These are phyloP conservation scores for Heterohyrax brucei DNA, from an alignment of 2,797 vertebrate genomes.

Conservation along the genomic window DNA sequence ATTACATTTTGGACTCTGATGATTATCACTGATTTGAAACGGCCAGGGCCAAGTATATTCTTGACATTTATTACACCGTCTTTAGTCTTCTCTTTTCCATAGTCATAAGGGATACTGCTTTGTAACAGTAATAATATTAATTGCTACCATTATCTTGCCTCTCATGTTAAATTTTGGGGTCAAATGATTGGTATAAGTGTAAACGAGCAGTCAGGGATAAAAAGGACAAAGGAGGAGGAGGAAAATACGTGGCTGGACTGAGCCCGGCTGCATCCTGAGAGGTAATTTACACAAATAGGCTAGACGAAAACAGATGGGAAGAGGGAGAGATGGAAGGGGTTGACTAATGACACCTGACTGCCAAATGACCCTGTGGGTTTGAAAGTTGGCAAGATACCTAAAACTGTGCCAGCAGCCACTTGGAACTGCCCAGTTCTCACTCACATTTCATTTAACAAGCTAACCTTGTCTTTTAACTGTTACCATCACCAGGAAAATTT, in stretches of 20 bases:
- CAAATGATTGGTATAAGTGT: slow-evolving; percentile 69
- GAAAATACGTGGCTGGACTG: slow-evolving; percentile 73
- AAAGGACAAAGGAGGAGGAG: slow-evolving; percentile 85
- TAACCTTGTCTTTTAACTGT: slow-evolving; percentile 82
- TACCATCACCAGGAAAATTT: not conserved
- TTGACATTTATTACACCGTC: slow-evolving; percentile 78
- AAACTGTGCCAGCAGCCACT: slow-evolving; percentile 81
- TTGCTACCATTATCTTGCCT: slow-evolving; percentile 77
- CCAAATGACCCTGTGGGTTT: slow-evolving; percentile 88
- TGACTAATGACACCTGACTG: slow-evolving; percentile 90
- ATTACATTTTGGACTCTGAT: slow-evolving; percentile 65
- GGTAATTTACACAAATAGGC: slow-evolving; percentile 88
- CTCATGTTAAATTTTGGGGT: slow-evolving; percentile 78
- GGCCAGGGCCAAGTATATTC: slow-evolving; percentile 67
- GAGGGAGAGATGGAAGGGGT: slow-evolving; percentile 66
- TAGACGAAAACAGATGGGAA: slow-evolving; percentile 90
- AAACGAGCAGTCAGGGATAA: slow-evolving; percentile 79
- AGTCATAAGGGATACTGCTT: slow-evolving; percentile 70
- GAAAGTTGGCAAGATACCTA: slow-evolving; percentile 80
- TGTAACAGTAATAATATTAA: slow-evolving; percentile 81
- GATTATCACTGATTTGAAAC: slow-evolving; percentile 75
- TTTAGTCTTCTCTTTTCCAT: slow-evolving; percentile 66
- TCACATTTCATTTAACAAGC: slow-evolving; percentile 83
- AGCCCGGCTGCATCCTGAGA: slow-evolving; percentile 84
- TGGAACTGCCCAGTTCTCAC: slow-evolving; percentile 79